Conservation (phyloP, 2,888 invertebrate species). For the Selenia dentaria region DNA sequence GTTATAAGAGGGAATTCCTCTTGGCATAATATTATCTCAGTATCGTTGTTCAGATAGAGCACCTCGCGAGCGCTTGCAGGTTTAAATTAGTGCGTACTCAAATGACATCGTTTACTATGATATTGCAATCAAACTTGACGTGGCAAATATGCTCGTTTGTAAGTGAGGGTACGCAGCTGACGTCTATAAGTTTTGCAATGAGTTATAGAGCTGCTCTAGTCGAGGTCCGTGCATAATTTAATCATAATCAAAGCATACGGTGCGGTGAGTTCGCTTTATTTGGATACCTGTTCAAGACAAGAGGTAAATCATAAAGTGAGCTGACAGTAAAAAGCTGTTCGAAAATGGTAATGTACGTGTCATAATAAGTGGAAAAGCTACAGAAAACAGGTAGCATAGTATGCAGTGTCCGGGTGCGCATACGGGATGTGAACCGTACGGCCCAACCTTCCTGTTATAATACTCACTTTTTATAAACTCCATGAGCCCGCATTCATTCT, state of each 20-base stretch:
- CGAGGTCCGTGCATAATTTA: constrained; percentile 69
- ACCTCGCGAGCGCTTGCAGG: constrained; percentile 54
- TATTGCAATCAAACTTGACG: constrained; percentile 81
- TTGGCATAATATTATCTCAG: constrained; percentile 43
- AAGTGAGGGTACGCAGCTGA: constrained; percentile 59
- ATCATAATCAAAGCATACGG: constrained; percentile 57
- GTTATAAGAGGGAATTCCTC: constrained; percentile 54
- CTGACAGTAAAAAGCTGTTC: constrained; percentile 49
- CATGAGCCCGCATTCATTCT: constrained; percentile 55
- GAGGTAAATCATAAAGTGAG: constrained; percentile 31
- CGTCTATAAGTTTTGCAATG: constrained; percentile 76
- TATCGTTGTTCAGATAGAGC: constrained; percentile 64
- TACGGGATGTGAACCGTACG: constrained; percentile 65
- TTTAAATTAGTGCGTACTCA: constrained; percentile 75
- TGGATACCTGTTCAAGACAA: constrained; percentile 18
- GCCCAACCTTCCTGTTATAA: constrained; percentile 66
- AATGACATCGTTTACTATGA: constrained; percentile 79
- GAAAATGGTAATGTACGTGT: constrained; percentile 46
- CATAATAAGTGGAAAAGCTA: constrained; percentile 64
- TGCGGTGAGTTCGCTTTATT: constrained; percentile 34
- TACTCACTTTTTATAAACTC: constrained; percentile 62
- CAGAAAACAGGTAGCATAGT: constrained; percentile 60
- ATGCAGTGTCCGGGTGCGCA: constrained; percentile 69
- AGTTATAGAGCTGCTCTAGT: constrained; percentile 66
- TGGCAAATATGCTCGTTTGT: constrained; percentile 83